phyloP scores from a whole-genome alignment of 1,140 invertebrate genomes.

The Zelostemma sp. region DNA sequence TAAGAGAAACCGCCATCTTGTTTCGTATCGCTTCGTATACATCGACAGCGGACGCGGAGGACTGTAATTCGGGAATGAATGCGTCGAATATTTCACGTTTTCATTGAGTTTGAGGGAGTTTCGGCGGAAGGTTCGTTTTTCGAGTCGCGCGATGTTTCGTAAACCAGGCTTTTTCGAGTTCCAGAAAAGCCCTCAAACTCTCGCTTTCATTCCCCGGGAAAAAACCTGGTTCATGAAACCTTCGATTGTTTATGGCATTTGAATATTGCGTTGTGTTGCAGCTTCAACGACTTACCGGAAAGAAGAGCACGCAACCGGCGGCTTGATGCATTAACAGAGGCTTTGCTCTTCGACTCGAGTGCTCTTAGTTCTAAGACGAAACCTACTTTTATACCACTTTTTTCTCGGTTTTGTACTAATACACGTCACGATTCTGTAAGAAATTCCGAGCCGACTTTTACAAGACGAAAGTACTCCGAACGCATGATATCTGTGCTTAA shows the following conservation, averaged over 20 bases:
- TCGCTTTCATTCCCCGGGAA: too few relatives aligned
- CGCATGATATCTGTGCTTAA: too few relatives aligned
- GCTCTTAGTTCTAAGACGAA: too few relatives aligned
- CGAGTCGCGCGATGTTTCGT: background rate
- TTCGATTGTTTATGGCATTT: background rate
- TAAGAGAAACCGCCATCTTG: constrained; percentile 49
- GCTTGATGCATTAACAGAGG: constrained; percentile 58
- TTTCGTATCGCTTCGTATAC: constrained; percentile 68
- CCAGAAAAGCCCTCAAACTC: constrained; percentile 4
- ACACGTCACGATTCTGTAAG: too few relatives aligned
- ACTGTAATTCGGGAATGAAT: constrained; percentile 50
- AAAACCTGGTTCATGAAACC: constrained; percentile 21
- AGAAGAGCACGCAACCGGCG: constrained; percentile 64
- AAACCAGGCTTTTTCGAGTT: constrained; percentile 13
- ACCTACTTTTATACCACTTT: too few relatives aligned
- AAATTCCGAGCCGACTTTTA: too few relatives aligned
- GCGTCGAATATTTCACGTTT: constrained; percentile 19
- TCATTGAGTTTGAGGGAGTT: constrained; percentile 34
- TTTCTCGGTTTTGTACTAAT: too few relatives aligned
- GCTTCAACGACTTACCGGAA: constrained; percentile 69
- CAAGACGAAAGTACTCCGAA: too few relatives aligned
- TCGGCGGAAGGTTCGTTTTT: constrained; percentile 36
- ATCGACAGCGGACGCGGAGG: constrained; percentile 68
- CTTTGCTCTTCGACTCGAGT: constrained; percentile 8
- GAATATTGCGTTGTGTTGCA: constrained; percentile 61